Percentiles rank a stretch among this genome's conserved stretches.
Evolutionary conservation across 2,113 vertebrate genomes (phyloP).

Genomic region (Perca flavescens): DNA sequence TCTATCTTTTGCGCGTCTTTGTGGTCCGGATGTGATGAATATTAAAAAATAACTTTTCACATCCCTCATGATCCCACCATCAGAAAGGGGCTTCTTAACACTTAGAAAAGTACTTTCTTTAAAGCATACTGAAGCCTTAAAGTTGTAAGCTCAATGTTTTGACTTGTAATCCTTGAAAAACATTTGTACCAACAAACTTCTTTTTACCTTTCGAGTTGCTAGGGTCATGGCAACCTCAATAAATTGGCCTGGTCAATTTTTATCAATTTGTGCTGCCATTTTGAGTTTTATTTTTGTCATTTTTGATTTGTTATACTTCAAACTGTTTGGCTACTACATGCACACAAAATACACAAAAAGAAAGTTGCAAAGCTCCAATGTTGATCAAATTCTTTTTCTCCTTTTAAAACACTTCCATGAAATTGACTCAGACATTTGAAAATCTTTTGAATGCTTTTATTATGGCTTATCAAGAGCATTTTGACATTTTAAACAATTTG

Average conservation of each 20-base stretch:
- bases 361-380: not conserved
- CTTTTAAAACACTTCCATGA: not conserved
- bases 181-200: not conserved
- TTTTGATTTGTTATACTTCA: not conserved
- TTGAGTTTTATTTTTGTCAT: constrained; percentile 4
- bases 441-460: constrained; percentile 12
- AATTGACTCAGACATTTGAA: constrained; percentile 4
- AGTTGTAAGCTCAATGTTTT: not conserved
- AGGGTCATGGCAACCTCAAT: constrained; percentile 10
- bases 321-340: not conserved
- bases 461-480: not conserved
- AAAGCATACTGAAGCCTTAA: constrained; percentile 10
- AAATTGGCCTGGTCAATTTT: constrained; percentile 3
- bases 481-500: not conserved
- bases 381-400: not conserved
- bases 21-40: not conserved
- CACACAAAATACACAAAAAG: not conserved
- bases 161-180: not conserved
- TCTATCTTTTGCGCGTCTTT: not conserved
- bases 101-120: not conserved
- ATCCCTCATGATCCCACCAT: not conserved
- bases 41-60: not conserved
- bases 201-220: constrained; percentile 1
- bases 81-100: not conserved
- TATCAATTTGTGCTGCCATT: not conserved